Base-by-base conservation (phyloP, 2,888 invertebrate genomes). In the Doris montereyensis region DNA sequence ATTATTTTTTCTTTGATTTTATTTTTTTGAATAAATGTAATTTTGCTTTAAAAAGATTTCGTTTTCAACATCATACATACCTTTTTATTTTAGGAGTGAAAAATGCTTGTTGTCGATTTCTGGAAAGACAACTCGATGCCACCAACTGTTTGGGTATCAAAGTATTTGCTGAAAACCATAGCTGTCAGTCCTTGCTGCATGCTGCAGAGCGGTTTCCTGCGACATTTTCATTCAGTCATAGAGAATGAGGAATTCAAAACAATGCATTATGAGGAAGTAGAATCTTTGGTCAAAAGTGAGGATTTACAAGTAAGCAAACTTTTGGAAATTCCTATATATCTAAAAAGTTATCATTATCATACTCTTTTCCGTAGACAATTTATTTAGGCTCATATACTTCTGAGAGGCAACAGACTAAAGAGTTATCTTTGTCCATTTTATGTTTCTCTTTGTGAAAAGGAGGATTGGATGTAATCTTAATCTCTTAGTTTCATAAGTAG, bases 141-240 rank as follows among this genome's bases (percentile, higher is more conserved):
- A 86, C 88, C 57, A 91, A 91, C 83, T 90, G 90, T 78, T 85
- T 91, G 2, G 91, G 91, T 0, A 91, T 91, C 60, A 88, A 89
- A 75, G 87, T 89, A n/a, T 91, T 91, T 85, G 91, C 90, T 62
- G 91, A 91, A 81, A 87, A 87, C 75, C 91, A 91, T 78, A 85
- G 85, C 73, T 91, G 91, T 82, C 83, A 84, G 10, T 79, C 82
- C 13, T 83, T 91, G 70, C 82, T 86, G 78, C 81, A 84, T 26
- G 89, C 90, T 4, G 88, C 90, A 13, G 88, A 89, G 79, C 81
- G 83, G 1, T 90, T 84, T 82, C 85, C 88, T 86, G 58, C 85
- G 88, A 57, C 86, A 89, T 70, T 90, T 90, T 83, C 87, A 90
- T 62, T 87, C 88, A 3, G 88, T 90, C 0, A 83, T 88, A 1